Percentiles rank a stretch among this genome's conserved stretches.
These are phyloP conservation scores for Electrona antarctica DNA, from an alignment of 2,113 vertebrate genomes.

Conservation along the genomic window DNA sequence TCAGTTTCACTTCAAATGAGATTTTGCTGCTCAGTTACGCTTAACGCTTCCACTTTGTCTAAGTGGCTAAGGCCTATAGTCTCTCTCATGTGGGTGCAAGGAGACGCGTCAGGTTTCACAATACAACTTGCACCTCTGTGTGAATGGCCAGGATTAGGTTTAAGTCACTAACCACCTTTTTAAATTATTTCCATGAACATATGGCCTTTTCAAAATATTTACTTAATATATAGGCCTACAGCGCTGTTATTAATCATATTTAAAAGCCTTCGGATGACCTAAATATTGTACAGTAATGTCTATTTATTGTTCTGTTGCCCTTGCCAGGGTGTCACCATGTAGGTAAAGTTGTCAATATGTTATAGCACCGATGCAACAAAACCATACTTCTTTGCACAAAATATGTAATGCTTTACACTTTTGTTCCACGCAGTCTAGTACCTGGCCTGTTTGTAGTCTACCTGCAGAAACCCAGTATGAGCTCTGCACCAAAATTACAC, in stretches of 20 bases:
- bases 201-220: too few species aligned
- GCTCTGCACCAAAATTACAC: neutral
- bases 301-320: too few species aligned
- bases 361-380: too few species aligned
- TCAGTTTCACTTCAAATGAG: constrained; percentile 39
- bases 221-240: too few species aligned
- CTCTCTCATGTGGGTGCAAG: constrained; percentile 4
- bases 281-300: too few species aligned
- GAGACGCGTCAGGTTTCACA: neutral
- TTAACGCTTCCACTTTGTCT: constrained; percentile 42
- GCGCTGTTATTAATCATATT: too few species aligned
- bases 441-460: neutral
- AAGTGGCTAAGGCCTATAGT: constrained; percentile 21
- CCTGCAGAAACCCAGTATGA: neutral
- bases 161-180: neutral
- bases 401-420: neutral
- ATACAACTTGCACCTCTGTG: constrained; percentile 42
- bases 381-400: neutral
- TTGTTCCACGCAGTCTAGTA: neutral
- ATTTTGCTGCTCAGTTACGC: constrained; percentile 30
- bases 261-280: too few species aligned
- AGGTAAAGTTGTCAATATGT: too few species aligned
- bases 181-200: too few species aligned
- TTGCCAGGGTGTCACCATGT: too few species aligned
- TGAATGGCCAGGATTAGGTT: constrained; percentile 1